phyloP scores from a whole-genome alignment of 1,140 invertebrate genomes.

The Drosophila kanapiae region DNA sequence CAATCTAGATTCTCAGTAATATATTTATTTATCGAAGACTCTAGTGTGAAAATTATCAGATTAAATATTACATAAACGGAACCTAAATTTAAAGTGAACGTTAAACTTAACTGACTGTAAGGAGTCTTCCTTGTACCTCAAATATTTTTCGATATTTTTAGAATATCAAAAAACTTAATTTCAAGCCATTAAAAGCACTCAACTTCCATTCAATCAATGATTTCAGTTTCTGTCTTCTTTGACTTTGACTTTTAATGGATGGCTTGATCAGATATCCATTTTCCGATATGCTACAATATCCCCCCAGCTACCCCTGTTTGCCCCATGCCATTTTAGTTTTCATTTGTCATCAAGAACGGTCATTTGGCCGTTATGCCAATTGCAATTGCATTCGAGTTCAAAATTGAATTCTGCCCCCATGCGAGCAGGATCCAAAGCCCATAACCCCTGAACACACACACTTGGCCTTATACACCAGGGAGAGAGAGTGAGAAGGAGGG shows the following conservation, averaged over 20 bases:
- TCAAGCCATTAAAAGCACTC: neutral
- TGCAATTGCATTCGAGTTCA: conserved; percentile 75
- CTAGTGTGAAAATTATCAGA: neutral
- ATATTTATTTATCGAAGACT: neutral
- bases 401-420: conserved; percentile 69
- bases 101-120: neutral
- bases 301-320: neutral
- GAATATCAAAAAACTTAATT: neutral
- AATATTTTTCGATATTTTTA: neutral
- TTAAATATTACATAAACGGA: too few species aligned
- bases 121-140: rapidly evolving
- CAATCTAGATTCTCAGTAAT: too few species aligned
- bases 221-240: conserved; percentile 5
- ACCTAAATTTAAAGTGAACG: neutral
- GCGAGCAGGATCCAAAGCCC: conserved; percentile 35
- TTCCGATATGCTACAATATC: neutral
- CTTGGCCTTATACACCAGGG: neutral
- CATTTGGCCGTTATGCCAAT: conserved; percentile 73
- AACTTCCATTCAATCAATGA: neutral
- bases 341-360: conserved; percentile 75
- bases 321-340: conserved; percentile 67
- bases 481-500: too few species aligned
- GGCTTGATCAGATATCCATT: conserved; percentile 15
- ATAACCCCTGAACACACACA: conserved; percentile 41
- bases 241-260: conserved; percentile 18